These are phyloP conservation scores for Chelonoidis abingdonii DNA, from an alignment of 2,113 vertebrate species.

Conservation along the genomic window DNA sequence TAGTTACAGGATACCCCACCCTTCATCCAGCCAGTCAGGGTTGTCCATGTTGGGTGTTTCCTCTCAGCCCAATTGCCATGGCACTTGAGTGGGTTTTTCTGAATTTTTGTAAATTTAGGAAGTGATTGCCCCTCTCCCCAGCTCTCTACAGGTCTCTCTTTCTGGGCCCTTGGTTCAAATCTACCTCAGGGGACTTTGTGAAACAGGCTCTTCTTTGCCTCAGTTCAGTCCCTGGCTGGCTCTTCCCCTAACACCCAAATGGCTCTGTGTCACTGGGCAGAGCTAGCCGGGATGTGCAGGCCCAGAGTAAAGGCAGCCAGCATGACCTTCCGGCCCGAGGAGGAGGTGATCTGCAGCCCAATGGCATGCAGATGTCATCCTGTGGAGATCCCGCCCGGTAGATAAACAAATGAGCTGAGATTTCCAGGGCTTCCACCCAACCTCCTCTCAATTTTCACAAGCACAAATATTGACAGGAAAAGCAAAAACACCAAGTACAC, in stretches of 20 bases:
- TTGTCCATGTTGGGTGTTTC: too few relatives aligned
- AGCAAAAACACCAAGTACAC: neutral
- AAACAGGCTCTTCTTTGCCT: rapidly evolving
- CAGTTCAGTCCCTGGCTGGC: neutral
- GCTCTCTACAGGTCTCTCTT: neutral
- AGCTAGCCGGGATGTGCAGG: rapidly evolving
- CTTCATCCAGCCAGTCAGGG: neutral
- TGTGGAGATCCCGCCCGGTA: slow-evolving; percentile 31
- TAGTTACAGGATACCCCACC: neutral
- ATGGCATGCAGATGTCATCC: slow-evolving; percentile 68
- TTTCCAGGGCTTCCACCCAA: slow-evolving; percentile 52
- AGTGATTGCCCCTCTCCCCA: slow-evolving; percentile 4
- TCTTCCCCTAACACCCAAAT: slow-evolving; percentile 20
- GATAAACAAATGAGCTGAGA: slow-evolving; percentile 64
- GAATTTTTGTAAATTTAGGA: neutral
- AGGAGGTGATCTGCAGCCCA: slow-evolving; percentile 34
- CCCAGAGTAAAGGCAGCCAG: neutral
- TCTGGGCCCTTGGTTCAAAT: neutral
- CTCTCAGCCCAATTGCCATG: neutral
- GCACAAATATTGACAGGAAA: slow-evolving; percentile 70
- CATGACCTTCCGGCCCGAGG: neutral
- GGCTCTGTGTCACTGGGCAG: neutral
- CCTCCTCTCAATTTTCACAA: slow-evolving; percentile 21
- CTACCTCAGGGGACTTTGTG: neutral
- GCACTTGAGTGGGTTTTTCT: neutral